phyloP scores from a whole-genome alignment of 2,888 invertebrate genomes.

The Synergus japonicus region DNA sequence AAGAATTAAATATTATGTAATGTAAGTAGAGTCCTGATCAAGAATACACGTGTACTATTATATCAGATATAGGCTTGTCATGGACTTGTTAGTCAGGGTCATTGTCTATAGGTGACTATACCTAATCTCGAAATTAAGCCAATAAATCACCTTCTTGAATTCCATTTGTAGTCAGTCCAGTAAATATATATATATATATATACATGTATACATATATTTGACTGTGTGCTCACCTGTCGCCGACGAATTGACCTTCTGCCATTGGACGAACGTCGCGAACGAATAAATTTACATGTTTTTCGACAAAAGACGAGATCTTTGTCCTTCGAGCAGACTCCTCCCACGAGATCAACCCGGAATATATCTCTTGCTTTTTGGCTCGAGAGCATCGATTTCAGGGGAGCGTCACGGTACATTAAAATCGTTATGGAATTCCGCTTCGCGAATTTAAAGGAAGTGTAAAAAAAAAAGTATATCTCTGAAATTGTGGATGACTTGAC shows the following conservation, averaged over 20 bases:
- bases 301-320: constrained; percentile 69
- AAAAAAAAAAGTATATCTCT: constrained; percentile 1
- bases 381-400: constrained; percentile 50
- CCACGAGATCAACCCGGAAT: constrained; percentile 63
- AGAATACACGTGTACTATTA: not conserved
- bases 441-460: not conserved
- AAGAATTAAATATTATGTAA: not conserved
- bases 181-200: constrained; percentile 21
- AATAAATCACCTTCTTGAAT: constrained; percentile 72
- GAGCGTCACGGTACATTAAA: constrained; percentile 50
- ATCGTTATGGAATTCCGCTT: constrained; percentile 45
- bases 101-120: constrained; percentile 58
- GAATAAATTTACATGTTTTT: constrained; percentile 72
- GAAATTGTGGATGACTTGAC: constrained; percentile 36
- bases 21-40: not conserved
- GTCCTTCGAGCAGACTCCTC: constrained; percentile 67
- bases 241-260: constrained; percentile 66
- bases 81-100: constrained; percentile 59
- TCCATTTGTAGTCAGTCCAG: constrained; percentile 44
- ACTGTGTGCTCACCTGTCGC: constrained; percentile 64
- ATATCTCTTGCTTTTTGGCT: constrained; percentile 45
- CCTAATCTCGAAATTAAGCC: constrained; percentile 65
- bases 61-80: not conserved
- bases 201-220: not conserved
- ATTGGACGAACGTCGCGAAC: constrained; percentile 63